These are phyloP conservation scores for Chlorospingus flavigularis DNA, from an alignment of 2,797 vertebrate species.

Conservation along the genomic window DNA sequence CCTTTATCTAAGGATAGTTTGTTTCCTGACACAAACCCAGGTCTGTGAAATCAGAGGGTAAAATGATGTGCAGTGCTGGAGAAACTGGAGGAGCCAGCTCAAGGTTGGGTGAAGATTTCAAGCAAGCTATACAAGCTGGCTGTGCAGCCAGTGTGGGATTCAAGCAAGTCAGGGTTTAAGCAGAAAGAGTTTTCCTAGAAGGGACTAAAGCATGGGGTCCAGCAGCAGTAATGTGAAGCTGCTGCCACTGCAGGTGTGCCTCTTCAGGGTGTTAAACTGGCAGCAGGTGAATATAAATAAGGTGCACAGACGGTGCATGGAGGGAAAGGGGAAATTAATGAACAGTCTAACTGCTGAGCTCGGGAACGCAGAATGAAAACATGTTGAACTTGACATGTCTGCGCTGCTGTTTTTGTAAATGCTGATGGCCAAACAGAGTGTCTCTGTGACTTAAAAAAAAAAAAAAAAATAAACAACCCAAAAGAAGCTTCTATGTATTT, in stretches of 20 bases:
- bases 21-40: not conserved
- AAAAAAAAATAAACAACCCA: not conserved
- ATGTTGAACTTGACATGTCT: conserved; percentile 52
- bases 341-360: conserved; percentile 25
- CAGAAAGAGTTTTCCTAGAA: not conserved
- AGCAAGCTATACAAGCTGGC: rapidly evolving
- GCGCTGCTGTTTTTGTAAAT: conserved; percentile 14
- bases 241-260: conserved; percentile 22
- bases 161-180: not conserved
- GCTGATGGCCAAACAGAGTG: not conserved
- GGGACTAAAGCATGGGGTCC: not conserved
- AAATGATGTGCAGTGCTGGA: not conserved
- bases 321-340: conserved; percentile 35
- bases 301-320: not conserved
- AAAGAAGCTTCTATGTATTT: not conserved
- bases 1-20: not conserved
- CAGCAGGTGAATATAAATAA: conserved; percentile 56
- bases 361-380: not conserved
- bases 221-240: not conserved
- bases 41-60: not conserved
- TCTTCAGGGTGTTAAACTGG: conserved; percentile 8
- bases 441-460: not conserved
- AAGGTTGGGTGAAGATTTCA: not conserved
- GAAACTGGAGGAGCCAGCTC: not conserved
- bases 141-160: not conserved